Base-by-base conservation (phyloP, 2,888 invertebrate genomes). In the Drosophila yooni region DNA sequence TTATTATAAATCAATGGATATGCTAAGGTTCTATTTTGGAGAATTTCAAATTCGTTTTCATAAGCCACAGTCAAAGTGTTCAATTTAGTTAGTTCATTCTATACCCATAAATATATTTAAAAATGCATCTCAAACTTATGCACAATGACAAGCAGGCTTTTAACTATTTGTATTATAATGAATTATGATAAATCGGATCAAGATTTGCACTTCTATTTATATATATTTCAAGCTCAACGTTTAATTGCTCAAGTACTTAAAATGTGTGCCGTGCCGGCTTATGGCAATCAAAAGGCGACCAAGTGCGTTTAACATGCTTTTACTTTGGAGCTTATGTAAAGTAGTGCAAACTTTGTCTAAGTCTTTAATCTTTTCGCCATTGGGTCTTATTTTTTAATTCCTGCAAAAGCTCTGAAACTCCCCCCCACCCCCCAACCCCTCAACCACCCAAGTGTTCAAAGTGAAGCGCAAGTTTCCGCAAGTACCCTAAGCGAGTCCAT, bases 401-500 rank as follows among this genome's bases (percentile, higher is more conserved):
- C 54, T 50, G 18, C 11, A 48, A 65, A 62, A 76, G 68, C 57
- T 81, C 56, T 53, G 46, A 50, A 51, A 78, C 67, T 68, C 7
- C 33, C 31, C 31, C 31, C 21, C 1, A 21, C 64, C 64, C 38
- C 50, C 66, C 61, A 70, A 72, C n/a, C n/a, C n/a, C n/a, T n/a
- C 21, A 21, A 21, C 64, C 64, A 40, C 50, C 66, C 61, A 70
- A 72, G 66, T 61, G 72, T 71, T 58, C n/a, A 48, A 63, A 71
- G 52, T 43, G 40, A 61, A 64, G 61, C 27, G 50, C 53, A 76
- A 75, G 48, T 80, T 80, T 59, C 43, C 27, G 54, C 50, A 54
- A 76, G 65, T 58, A 61, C 80, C 63, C 60, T 67, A 67, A 79
- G 54, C 58, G 64, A 57, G 48, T 25, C 63, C 52, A 57, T 69